phyloP scores from a whole-genome alignment of 2,113 vertebrate species.

The Psilopogon haemacephalus region DNA sequence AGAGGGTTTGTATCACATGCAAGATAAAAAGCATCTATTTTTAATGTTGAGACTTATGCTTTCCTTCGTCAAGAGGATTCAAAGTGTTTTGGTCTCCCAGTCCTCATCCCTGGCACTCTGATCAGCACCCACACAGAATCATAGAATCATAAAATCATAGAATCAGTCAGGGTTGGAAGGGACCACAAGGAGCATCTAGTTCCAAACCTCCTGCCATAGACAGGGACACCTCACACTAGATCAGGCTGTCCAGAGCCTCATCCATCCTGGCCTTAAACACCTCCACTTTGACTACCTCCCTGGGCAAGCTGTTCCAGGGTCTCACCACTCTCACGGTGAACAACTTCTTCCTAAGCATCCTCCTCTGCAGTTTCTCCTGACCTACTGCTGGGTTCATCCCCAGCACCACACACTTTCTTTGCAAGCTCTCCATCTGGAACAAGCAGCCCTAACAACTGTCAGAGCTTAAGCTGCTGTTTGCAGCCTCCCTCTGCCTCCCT shows the following conservation, averaged over 20 bases:
- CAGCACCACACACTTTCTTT: not conserved
- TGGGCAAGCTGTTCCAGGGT: too few species aligned
- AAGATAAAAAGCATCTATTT: slow-evolving; percentile 44
- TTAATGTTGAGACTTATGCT: not conserved
- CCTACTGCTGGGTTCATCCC: not conserved
- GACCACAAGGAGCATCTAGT: too few species aligned
- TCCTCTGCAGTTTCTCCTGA: not conserved
- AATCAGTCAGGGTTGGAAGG: too few species aligned
- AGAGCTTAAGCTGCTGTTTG: not conserved
- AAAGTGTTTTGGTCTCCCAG: not conserved
- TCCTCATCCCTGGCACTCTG: not conserved
- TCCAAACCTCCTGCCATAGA: too few species aligned
- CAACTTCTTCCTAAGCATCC: too few species aligned
- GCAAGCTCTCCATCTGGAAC: not conserved
- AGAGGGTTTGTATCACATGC: slow-evolving; percentile 27
- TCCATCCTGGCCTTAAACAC: too few species aligned
- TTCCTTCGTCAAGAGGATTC: not conserved
- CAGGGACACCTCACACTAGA: too few species aligned
- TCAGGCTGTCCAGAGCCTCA: too few species aligned
- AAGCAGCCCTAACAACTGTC: not conserved
- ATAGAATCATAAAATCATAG: too few species aligned
- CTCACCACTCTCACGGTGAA: too few species aligned
- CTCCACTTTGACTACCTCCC: too few species aligned
- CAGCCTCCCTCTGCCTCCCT: not conserved
- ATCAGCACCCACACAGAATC: not conserved